Evolutionary conservation across 1,140 invertebrate genomes (phyloP).

Genomic region (Dendroctonus ponderosae): DNA sequence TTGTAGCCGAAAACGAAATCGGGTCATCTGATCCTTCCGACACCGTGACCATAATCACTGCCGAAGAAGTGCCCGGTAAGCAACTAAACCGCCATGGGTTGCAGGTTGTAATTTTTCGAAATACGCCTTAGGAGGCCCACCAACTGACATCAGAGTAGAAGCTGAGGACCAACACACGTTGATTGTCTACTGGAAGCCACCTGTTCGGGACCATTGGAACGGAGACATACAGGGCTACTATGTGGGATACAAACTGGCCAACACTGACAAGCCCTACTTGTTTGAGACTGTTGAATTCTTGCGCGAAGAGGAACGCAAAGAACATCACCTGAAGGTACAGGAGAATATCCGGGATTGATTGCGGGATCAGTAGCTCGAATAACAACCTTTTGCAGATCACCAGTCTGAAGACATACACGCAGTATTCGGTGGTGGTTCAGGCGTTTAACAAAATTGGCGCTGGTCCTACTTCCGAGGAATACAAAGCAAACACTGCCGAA

Average conservation of each 20-base stretch:
- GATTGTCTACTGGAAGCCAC: conserved; percentile 92
- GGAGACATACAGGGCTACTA: conserved; percentile 89
- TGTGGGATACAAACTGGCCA: conserved; percentile 85
- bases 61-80: conserved; percentile 79
- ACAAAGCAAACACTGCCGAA: conserved; percentile 88
- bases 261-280: conserved; percentile 85
- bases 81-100: neutral
- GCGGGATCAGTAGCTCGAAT: neutral
- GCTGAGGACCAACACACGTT: conserved; percentile 90
- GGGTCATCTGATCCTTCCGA: conserved; percentile 89
- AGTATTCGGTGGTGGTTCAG: conserved; percentile 92
- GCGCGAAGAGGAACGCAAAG: conserved; percentile 86
- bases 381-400: conserved; percentile 39
- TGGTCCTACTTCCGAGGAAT: conserved; percentile 85
- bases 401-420: conserved; percentile 74
- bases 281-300: conserved; percentile 92
- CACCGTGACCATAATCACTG: conserved; percentile 89
- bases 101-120: neutral
- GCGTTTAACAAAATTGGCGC: conserved; percentile 93
- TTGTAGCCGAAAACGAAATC: conserved; percentile 93
- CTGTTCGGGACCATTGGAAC: conserved; percentile 85
- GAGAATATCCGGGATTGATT: conserved; percentile 56
- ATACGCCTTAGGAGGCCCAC: conserved; percentile 63
- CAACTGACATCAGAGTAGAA: conserved; percentile 81
- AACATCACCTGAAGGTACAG: conserved; percentile 77